Evolutionary conservation across 2,113 vertebrate species (phyloP), one percentile per base, ranked within the genome.

Genomic region (Gracilinanus agilis): DNA sequence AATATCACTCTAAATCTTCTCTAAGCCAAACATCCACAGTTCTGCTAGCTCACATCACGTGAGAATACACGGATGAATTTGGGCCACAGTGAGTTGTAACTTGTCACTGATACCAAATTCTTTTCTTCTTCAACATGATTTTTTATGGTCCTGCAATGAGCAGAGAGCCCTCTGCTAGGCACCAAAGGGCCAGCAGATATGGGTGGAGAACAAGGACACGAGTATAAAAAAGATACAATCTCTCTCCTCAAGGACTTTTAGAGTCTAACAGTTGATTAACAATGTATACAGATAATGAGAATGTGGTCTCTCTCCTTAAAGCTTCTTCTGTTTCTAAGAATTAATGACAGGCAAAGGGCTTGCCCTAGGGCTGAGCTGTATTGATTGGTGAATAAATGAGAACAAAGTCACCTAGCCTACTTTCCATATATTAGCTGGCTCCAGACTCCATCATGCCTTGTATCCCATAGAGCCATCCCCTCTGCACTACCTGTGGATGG

Each of bases 351-450:
- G 40, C n/a, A 83, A 83, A 83, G 67, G 67, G n/a, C 67, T 83
- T 83, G n/a, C 67, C 67, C 67, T 83, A 83, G n/a, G 67, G 67
- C 67, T 83, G n/a, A 83, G 67, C 67, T 83, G n/a, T 83, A 83
- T 83, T 83, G 67, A 83, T 83, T 23, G 19, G 67, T 83, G 7
- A 83, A 19, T 83, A 83, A 83, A 83, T 23, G 67, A 83, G 19
- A 40, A 11, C 19, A 83, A 40, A 40, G 67, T 83, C 67, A 83
- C 67, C 67, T 83, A 40, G n/a, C 67, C 67, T 19, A 40, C 67
- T 23, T 40, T 83, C n/a, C 16, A 83, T 83, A 83, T 83, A 83
- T 83, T 83, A 83, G 6, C n/a, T 83, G 34, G n/a, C 67, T 6
- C 67, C 67, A 83, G 40, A 83, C n/a, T 23, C 67, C n/a, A 40